A percentile compares a stretch with the other conserved stretches of the same genome.
Evolutionary conservation across 2,113 vertebrate genomes (phyloP).

Genomic region (Mesitornis unicolor): DNA sequence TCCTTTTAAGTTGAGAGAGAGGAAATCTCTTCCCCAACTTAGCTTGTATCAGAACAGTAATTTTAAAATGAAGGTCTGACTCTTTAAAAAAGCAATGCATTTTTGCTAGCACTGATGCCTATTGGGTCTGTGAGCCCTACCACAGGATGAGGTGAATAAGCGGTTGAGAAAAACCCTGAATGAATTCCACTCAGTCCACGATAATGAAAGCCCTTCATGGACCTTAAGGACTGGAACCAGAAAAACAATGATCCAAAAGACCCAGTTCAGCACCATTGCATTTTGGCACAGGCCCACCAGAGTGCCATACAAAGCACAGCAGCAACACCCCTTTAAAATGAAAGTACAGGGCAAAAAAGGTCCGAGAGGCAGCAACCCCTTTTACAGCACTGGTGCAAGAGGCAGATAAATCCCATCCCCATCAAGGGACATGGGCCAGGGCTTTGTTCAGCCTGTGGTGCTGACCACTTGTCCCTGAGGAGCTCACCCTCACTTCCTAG

Average conservation of each 20-base stretch:
- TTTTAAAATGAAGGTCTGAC: background rate
- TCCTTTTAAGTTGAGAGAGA: background rate
- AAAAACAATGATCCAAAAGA: background rate
- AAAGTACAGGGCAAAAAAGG: background rate
- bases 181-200: background rate
- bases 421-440: rapidly evolving
- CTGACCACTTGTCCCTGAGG: rapidly evolving
- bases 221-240: background rate
- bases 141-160: background rate
- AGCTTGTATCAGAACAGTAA: background rate
- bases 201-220: background rate
- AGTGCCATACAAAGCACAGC: background rate
- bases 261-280: background rate
- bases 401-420: background rate
- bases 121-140: background rate
- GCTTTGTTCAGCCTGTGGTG: background rate
- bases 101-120: background rate
- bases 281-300: background rate
- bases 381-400: background rate
- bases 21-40: background rate
- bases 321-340: background rate
- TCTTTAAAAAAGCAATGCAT: background rate
- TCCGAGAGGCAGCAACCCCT: background rate
- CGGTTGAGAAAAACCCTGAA: background rate
- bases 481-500: rapidly evolving